These are phyloP conservation scores for Brachionus rubens DNA, from an alignment of 1,140 invertebrate genomes.

Conservation along the genomic window DNA sequence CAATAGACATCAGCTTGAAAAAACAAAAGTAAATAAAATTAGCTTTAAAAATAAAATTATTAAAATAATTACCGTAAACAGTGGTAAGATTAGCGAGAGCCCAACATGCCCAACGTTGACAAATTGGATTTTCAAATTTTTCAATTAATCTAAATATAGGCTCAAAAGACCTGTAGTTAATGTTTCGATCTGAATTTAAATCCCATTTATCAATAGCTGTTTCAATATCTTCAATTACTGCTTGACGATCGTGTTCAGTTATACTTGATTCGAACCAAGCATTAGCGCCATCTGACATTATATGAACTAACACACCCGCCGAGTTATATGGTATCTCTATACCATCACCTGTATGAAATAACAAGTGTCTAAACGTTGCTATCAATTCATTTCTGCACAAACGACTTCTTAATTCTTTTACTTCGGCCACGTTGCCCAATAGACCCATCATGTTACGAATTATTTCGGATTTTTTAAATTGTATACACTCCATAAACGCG, in stretches of 20 bases:
- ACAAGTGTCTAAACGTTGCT: constrained; percentile 65
- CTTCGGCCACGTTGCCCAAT: constrained; percentile 91
- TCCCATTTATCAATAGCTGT: constrained; percentile 82
- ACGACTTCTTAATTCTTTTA: constrained; percentile 73
- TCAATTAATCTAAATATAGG: constrained; percentile 78
- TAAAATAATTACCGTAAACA: constrained; percentile 75
- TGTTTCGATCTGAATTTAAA: constrained; percentile 78
- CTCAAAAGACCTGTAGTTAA: constrained; percentile 90
- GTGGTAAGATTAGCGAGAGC: constrained; percentile 89
- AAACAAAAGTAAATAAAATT: background rate
- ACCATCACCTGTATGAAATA: constrained; percentile 80
- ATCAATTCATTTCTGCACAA: constrained; percentile 62
- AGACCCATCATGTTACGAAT: constrained; percentile 88
- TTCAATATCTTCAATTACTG: constrained; percentile 61
- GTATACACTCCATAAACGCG: constrained; percentile 77
- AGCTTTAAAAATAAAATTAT: background rate
- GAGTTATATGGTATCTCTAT: constrained; percentile 97
- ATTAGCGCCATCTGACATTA: constrained; percentile 81
- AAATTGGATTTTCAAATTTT: constrained; percentile 78
- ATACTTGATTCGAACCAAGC: constrained; percentile 75
- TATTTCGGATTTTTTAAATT: constrained; percentile 72
- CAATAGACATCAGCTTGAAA: constrained; percentile 82
- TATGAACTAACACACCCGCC: constrained; percentile 87
- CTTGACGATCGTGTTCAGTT: constrained; percentile 70
- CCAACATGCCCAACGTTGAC: constrained; percentile 95